Conservation (phyloP, 2,797 vertebrate species). For the Otolemur crassicaudatus region DNA sequence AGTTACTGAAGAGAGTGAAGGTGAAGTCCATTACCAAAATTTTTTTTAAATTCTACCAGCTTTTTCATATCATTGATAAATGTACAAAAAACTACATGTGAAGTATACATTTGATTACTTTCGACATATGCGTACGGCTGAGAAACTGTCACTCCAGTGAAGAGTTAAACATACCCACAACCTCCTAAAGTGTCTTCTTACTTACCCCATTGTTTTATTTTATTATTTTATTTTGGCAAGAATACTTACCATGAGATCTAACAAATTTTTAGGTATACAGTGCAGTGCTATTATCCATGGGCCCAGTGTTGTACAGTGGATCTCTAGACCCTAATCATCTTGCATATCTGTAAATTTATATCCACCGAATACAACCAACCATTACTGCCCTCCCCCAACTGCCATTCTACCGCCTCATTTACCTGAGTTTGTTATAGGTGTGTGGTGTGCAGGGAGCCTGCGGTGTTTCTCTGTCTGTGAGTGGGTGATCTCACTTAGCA, state of each 20-base stretch:
- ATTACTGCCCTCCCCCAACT: fast-evolving
- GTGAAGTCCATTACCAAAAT: neutral
- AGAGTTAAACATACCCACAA: neutral
- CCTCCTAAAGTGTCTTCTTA: neutral
- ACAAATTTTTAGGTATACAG: too few relatives aligned
- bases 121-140: neutral
- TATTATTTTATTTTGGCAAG: neutral
- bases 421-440: neutral
- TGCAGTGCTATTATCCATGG: too few relatives aligned
- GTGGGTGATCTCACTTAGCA: neutral
- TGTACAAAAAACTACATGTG: neutral
- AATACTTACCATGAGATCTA: too few relatives aligned
- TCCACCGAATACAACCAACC: neutral
- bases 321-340: neutral
- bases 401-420: neutral
- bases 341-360: neutral
- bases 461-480: too few relatives aligned
- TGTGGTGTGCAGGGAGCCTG: fast-evolving
- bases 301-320: neutral
- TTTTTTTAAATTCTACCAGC: neutral
- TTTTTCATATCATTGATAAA: neutral
- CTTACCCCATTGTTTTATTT: neutral
- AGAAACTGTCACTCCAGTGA: neutral
- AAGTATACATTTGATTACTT: neutral
- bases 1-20: neutral